Conservation (phyloP, 2,113 vertebrate species). For the Solea solea region DNA sequence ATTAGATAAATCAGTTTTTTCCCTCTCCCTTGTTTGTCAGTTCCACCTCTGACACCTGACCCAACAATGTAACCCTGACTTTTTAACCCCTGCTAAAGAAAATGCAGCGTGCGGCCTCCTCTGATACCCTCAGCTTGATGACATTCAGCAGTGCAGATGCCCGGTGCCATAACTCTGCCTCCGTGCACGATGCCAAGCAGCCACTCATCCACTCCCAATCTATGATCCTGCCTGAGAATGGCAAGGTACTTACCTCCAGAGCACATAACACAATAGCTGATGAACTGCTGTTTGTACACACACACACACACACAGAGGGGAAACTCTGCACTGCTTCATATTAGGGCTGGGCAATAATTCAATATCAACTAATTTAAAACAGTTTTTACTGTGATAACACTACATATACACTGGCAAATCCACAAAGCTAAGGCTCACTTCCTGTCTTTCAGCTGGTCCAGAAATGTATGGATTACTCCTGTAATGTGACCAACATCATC, state of each 20-base stretch:
- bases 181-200: constrained; percentile 40
- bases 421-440: background rate
- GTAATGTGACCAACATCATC: constrained; percentile 65
- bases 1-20: background rate
- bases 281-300: background rate
- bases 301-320: background rate
- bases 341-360: no score
- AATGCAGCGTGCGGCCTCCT: constrained; percentile 76
- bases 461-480: constrained; percentile 71
- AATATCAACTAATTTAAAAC: no score
- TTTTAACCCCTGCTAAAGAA: constrained; percentile 51
- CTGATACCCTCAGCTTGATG: constrained; percentile 69
- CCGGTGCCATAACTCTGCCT: constrained; percentile 29
- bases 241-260: constrained; percentile 70
- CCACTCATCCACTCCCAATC: constrained; percentile 77
- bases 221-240: constrained; percentile 76
- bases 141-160: constrained; percentile 33
- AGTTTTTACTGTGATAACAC: no score
- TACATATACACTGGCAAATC: background rate
- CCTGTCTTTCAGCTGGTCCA: constrained; percentile 54
- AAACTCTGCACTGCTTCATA: background rate
- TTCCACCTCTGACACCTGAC: constrained; percentile 15
- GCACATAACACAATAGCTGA: constrained; percentile 2
- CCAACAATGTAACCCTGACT: constrained; percentile 18
- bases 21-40: constrained; percentile 9